These are phyloP conservation scores for Pristionchus maxplancki DNA, from an alignment of 2,888 invertebrate genomes.

Conservation along the genomic window DNA sequence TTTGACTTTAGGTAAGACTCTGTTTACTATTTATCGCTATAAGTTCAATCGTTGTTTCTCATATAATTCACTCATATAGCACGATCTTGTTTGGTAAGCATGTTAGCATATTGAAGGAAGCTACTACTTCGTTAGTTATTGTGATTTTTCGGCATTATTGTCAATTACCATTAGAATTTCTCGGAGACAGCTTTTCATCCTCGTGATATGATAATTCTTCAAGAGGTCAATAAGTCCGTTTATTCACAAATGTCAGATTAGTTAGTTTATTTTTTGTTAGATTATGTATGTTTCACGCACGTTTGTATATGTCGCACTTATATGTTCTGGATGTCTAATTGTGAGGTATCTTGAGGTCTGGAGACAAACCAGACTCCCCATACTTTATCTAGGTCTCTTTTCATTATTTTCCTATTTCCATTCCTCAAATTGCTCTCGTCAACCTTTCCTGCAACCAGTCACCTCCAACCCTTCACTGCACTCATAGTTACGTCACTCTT, in stretches of 20 bases:
- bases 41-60: conserved; percentile 40
- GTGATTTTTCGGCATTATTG: conserved; percentile 32
- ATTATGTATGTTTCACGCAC: conserved; percentile 8
- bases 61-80: conserved; percentile 17
- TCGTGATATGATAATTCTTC: not conserved
- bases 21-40: conserved; percentile 35
- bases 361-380: not conserved
- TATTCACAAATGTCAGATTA: conserved; percentile 8
- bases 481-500: not conserved
- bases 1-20: conserved; percentile 43
- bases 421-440: conserved; percentile 2
- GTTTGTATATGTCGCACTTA: conserved; percentile 22
- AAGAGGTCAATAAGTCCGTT: not conserved
- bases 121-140: conserved; percentile 24
- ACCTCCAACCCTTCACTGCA: not conserved
- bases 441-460: not conserved
- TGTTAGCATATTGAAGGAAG: conserved; percentile 18
- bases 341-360: not conserved
- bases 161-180: not conserved
- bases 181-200: not conserved
- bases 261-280: conserved; percentile 21
- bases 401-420: conserved; percentile 8
- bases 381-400: conserved; percentile 29
- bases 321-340: conserved; percentile 40
- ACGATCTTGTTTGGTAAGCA: conserved; percentile 9